A percentile compares a stretch with the other conserved stretches of the same genome.
Evolutionary conservation across 2,888 invertebrate genomes (phyloP).

Genomic region (Athetis lepigone): DNA sequence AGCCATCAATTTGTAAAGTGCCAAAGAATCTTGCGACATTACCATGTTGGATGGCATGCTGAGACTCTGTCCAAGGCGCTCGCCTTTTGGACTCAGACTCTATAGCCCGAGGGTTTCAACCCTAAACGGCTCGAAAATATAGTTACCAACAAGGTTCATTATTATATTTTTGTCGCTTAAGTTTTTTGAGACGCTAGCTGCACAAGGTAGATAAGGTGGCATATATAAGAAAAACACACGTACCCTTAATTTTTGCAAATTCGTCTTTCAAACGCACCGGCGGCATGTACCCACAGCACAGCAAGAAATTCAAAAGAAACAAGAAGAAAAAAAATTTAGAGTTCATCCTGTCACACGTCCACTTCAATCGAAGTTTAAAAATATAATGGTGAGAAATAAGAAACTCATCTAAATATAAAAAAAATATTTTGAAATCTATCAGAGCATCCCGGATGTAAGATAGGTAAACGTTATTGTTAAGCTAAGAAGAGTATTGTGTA

Average conservation of each 20-base stretch:
- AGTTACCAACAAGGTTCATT: no score
- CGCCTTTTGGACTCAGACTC: no score
- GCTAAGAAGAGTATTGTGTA: neutral
- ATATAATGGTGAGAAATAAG: constrained; percentile 1
- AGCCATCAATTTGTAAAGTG: no score
- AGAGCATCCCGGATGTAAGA: neutral
- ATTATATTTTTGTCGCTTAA: no score
- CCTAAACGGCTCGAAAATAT: no score
- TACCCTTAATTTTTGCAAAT: neutral
- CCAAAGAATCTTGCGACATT: no score
- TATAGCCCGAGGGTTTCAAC: no score
- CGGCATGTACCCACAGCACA: neutral
- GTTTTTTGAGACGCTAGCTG: no score
- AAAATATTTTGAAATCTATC: constrained; percentile 4
- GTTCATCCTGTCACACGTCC: constrained; percentile 4
- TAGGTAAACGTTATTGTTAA: neutral
- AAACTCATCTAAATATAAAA: neutral
- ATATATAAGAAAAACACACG: no score
- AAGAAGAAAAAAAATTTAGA: neutral
- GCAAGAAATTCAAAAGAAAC: constrained; percentile 2
- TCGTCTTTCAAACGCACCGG: neutral
- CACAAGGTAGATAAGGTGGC: no score
- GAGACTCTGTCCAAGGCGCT: no score
- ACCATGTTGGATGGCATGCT: no score
- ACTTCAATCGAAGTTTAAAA: neutral